A percentile compares a stretch with the other conserved stretches of the same genome.
phyloP scores from a whole-genome alignment of 2,888 invertebrate species.

The Synergus japonicus region DNA sequence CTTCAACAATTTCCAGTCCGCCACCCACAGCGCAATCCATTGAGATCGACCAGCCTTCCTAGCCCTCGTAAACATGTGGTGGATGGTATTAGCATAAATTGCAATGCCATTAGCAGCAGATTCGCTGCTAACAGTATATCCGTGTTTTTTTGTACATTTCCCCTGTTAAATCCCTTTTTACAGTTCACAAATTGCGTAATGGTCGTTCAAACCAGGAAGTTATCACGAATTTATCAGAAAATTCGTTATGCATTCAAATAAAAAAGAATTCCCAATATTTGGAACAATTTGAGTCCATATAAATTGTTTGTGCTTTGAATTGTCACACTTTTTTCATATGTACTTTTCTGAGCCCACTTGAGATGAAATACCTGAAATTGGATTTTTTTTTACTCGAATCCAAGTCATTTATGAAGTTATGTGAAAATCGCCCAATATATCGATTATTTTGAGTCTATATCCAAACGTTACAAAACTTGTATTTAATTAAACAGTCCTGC shows the following conservation, averaged over 20 bases:
- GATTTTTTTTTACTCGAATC: too few species aligned
- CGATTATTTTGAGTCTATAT: not conserved
- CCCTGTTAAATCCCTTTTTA: constrained; percentile 20
- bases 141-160: constrained; percentile 30
- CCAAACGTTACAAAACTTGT: not conserved
- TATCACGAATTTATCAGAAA: constrained; percentile 31
- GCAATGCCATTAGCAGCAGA: constrained; percentile 41
- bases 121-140: constrained; percentile 32
- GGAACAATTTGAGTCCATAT: not conserved
- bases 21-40: constrained; percentile 50
- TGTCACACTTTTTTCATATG: too few species aligned
- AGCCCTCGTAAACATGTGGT: constrained; percentile 40
- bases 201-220: constrained; percentile 23
- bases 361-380: too few species aligned
- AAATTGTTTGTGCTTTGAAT: too few species aligned
- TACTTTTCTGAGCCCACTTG: too few species aligned
- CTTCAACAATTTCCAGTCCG: constrained; percentile 53
- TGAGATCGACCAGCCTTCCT: constrained; percentile 15
- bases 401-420: not conserved
- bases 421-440: not conserved
- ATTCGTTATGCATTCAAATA: constrained; percentile 1
- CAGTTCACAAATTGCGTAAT: constrained; percentile 26
- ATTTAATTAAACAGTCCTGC: not conserved
- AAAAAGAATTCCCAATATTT: not conserved
- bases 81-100: constrained; percentile 41